Conservation (phyloP, 2,113 vertebrate species). For the Myxocyprinus asiaticus region DNA sequence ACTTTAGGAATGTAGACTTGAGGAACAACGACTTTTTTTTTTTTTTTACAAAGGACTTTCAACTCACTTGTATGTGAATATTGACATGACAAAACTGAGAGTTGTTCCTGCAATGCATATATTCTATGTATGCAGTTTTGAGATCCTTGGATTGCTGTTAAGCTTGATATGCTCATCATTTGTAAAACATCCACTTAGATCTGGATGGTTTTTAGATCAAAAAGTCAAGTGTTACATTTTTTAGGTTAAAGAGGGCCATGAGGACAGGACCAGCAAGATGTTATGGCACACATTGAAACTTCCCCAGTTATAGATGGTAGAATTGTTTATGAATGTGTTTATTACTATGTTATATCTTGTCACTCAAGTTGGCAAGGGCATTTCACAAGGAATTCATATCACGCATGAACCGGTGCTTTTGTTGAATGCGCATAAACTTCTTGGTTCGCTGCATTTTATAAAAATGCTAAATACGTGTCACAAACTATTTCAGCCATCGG, state of each 20-base stretch:
- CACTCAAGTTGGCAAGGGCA: neutral
- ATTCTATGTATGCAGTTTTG: no score
- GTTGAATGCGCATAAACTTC: neutral
- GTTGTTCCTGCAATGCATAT: no score
- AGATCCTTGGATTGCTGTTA: no score
- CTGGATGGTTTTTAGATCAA: no score
- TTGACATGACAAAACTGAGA: no score
- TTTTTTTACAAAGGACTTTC: neutral
- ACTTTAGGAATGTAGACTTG: slow-evolving; percentile 38
- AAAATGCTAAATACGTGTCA: neutral
- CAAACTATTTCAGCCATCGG: neutral
- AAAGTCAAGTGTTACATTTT: no score
- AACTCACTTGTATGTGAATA: neutral
- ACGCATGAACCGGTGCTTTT: slow-evolving; percentile 3
- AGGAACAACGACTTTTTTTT: neutral
- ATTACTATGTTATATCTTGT: neutral
- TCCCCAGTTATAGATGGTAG: neutral
- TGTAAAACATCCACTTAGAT: no score
- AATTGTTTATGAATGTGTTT: slow-evolving; percentile 26
- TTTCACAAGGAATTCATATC: slow-evolving; percentile 14
- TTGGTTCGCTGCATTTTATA: neutral
- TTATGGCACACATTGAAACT: neutral
- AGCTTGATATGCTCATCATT: no score
- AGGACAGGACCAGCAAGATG: neutral
- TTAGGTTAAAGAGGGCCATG: no score